Percentiles rank a stretch among this genome's conserved stretches.
Evolutionary conservation across 2,888 invertebrate genomes (phyloP).

Genomic region (Phaonia tiefii): DNA sequence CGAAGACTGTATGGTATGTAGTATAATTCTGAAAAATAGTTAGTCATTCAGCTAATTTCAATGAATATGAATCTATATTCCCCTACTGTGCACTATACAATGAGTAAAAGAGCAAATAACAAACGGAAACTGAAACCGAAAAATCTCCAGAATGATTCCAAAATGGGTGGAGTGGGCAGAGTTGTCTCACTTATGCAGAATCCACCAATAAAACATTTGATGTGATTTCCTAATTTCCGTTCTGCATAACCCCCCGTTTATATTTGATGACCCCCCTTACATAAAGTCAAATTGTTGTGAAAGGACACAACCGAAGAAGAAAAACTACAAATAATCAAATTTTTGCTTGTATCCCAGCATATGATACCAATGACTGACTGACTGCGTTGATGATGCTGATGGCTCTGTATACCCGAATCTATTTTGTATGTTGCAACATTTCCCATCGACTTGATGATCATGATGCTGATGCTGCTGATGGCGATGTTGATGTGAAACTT

Average conservation of each 20-base stretch:
- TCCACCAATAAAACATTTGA: constrained; percentile 12
- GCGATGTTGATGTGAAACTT: neutral
- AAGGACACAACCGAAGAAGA: neutral
- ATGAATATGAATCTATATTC: no score
- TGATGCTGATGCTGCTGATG: constrained; percentile 9
- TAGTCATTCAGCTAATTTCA: no score
- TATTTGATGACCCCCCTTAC: neutral
- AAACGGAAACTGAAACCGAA: neutral
- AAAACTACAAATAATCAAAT: neutral
- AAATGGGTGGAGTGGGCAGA: neutral
- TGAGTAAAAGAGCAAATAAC: no score
- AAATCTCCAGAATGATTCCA: neutral
- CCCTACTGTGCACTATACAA: no score
- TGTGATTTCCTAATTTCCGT: constrained; percentile 20
- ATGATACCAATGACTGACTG: no score
- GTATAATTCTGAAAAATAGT: no score
- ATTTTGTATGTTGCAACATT: neutral
- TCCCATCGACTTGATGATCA: neutral
- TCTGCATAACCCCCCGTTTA: neutral
- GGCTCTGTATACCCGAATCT: neutral
- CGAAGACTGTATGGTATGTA: no score
- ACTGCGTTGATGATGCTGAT: no score
- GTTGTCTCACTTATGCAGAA: neutral
- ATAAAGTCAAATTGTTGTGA: neutral
- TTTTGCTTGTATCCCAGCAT: neutral